Evolutionary conservation across 2,113 vertebrate species (phyloP), one percentile per base, ranked within the genome.

Genomic region (Antigone vipio): DNA sequence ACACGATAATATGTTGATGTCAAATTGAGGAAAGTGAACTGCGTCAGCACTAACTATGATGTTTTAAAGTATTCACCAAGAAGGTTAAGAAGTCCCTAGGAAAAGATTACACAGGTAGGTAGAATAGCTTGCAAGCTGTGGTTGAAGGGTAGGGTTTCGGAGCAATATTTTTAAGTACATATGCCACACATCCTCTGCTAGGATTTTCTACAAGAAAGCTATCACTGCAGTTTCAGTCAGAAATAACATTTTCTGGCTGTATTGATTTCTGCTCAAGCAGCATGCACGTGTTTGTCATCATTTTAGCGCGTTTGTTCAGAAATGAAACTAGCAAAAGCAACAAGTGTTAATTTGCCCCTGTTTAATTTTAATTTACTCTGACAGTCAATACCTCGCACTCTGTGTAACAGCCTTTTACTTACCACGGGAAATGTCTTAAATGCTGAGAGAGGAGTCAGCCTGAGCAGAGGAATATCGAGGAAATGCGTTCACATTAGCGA

Each of bases 351-450:
- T 94, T 89, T 13, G 53, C 27, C 22, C 20, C 22, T 2, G 0
- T 82, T 93, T 94, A 94, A 83, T 95, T 95, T 92, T 94, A 81
- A 88, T 89, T 88, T 93, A 52, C 77, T 88, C 49, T 42, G 53
- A 50, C 49, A 81, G 58, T 93, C 85, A 58, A 53, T 89, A 82
- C 9, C 49, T 96, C 69, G 64, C 17, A 14, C 15, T 82, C 47
- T 21, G 17, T 67, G 21, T 84, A 92, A 77, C 4, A 71, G 79
- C 23, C 69, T 40, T 64, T 87, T 79, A 79, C 78, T 87, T 95
- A 68, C 35, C 66, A 42, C 0, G 10, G 69, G 66, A 91, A 76
- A 69, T 79, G n/a, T 53, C 60, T 63, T 87, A 81, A 87, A 62
- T 85, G 64, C 56, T 62, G 82, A 56, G 69, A 60, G 11, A 76